These are phyloP conservation scores for Spondyliosoma cantharus DNA, from an alignment of 2,797 vertebrate species.

Conservation along the genomic window DNA sequence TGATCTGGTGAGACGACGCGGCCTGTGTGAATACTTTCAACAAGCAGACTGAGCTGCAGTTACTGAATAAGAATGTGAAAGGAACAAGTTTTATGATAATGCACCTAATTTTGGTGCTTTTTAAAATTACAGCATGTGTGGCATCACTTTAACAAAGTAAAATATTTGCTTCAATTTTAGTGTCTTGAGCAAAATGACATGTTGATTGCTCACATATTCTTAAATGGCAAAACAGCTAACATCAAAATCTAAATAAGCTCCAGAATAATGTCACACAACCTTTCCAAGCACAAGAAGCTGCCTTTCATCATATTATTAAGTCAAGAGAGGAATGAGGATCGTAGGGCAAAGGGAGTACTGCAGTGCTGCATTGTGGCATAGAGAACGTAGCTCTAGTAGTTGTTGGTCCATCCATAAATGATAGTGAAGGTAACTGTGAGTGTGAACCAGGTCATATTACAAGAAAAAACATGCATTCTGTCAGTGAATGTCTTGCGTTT, in stretches of 20 bases:
- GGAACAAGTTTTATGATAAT: not conserved
- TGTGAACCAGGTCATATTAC: not conserved
- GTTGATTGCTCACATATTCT: not conserved
- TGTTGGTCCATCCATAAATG: not conserved
- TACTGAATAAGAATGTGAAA: not conserved
- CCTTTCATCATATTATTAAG: not conserved
- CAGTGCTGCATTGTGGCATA: not conserved
- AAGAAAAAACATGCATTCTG: not conserved
- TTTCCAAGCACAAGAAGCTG: not conserved
- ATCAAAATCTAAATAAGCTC: too few species aligned
- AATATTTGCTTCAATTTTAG: not conserved
- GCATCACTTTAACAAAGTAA: not conserved
- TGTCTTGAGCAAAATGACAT: not conserved
- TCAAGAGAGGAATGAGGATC: not conserved
- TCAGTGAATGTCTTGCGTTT: slow-evolving; percentile 10
- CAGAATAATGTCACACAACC: not conserved
- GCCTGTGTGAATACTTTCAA: not conserved
- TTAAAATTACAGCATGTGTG: not conserved
- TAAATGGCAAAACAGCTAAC: not conserved
- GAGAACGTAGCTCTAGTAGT: not conserved
- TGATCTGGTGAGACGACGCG: slow-evolving; percentile 14
- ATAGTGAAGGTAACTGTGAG: not conserved
- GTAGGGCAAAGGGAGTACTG: not conserved
- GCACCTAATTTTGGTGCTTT: not conserved
- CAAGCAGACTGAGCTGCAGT: not conserved